Evolutionary conservation across 2,888 invertebrate genomes (phyloP), one percentile per base, ranked within the genome.

Genomic region (Acleris sparsana): DNA sequence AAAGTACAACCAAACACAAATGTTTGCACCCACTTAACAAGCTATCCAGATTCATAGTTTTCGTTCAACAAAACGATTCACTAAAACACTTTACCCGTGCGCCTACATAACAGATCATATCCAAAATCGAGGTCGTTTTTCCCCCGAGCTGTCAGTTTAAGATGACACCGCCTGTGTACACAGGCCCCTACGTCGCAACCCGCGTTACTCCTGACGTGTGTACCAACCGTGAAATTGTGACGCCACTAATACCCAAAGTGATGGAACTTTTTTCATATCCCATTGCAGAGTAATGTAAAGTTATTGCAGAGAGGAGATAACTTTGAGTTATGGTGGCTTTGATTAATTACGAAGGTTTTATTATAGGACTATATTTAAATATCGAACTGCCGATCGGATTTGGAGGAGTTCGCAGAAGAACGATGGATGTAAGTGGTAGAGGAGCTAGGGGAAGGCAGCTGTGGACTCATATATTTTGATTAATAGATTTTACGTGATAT

Each of bases 191-290:
- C 22, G 43, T 43, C 33, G 18, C 20, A 43, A 65, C 65, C 66
- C 66, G 61, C 62, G 52, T 66, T 61, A 65, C 61, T 33, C 69
- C 52, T 66, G 65, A 65, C 63, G 59, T 58, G 69, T 67, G 60
- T 67, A 57, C 60, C 52, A 55, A 63, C 62, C 69, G 57, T 67
- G 63, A 69, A 69, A 69, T 69, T 69, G 67, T 69, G 69, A 69
- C 69, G 55, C 63, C 55, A 66, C 62, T 64, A 66, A 69, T 63
- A 60, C 66, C 56, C 53, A 62, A 62, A 66, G 57, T 66, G 66
- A 66, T 66, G 66, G 66, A 66, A 66, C 62, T 66, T 66, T 66
- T 65, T 66, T 62, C 66, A 66, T 66, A 66, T 66, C 66, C 39
- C 57, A 66, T 61, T 66, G 66, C 66, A 52, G 66, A 62, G 61